A percentile compares a stretch with the other conserved stretches of the same genome.
These are phyloP conservation scores for Zaprionus kolodkinae DNA, from an alignment of 1,140 invertebrate species.

Conservation along the genomic window DNA sequence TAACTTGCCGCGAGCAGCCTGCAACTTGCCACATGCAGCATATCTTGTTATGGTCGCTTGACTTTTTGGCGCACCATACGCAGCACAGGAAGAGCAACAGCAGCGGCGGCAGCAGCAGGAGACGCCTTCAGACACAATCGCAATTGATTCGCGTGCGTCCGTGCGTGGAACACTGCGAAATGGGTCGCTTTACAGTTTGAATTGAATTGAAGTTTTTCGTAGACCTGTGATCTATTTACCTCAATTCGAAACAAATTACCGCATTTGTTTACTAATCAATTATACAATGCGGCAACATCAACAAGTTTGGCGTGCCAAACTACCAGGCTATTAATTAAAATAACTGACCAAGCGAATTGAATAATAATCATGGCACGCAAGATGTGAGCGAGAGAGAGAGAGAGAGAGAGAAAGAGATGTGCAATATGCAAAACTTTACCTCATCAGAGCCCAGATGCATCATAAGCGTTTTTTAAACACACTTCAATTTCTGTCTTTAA, in stretches of 20 bases:
- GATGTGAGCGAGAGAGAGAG: background rate
- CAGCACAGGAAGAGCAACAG: slow-evolving; percentile 1
- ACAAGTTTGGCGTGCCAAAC: slow-evolving; percentile 15
- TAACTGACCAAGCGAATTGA: background rate
- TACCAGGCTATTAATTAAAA: background rate
- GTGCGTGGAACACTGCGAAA: slow-evolving; percentile 58
- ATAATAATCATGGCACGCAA: slow-evolving; percentile 22
- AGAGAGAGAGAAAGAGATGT: background rate
- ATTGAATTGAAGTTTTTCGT: slow-evolving; percentile 7
- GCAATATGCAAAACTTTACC: background rate
- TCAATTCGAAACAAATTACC: slow-evolving; percentile 24
- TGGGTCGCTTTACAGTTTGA: slow-evolving; percentile 54
- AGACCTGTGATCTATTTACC: slow-evolving; percentile 18
- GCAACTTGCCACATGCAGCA: slow-evolving; percentile 16
- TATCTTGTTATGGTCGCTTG: slow-evolving; percentile 70
- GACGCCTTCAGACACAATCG: slow-evolving; percentile 42
- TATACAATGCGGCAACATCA: slow-evolving; percentile 23
- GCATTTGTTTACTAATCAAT: slow-evolving; percentile 27
- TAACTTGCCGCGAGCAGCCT: slow-evolving; percentile 1
- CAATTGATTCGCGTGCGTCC: slow-evolving; percentile 39
- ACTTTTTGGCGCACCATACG: slow-evolving; percentile 66
- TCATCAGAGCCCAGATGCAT: background rate
- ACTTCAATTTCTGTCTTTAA: background rate
- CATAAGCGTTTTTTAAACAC: background rate
- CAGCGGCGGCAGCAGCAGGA: background rate